Evolutionary conservation across 2,113 vertebrate species (phyloP).

Genomic region (Pseudorhombus dupliciocellatus): DNA sequence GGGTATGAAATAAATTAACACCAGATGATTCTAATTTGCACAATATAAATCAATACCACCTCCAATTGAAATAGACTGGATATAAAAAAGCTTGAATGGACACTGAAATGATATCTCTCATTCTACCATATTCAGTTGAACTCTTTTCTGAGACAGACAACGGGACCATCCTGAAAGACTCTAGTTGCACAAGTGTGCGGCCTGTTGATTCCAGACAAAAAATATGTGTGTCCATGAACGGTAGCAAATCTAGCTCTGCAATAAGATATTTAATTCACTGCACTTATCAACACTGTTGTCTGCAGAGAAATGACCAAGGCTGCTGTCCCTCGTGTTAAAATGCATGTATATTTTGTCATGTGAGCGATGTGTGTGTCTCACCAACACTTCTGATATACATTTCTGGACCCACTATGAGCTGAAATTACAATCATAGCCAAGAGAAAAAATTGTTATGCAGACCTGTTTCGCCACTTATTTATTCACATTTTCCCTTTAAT

Average conservation of each 20-base stretch:
- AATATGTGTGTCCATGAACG: neutral
- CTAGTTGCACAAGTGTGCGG: neutral
- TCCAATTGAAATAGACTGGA: too few relatives aligned
- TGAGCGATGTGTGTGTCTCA: too few relatives aligned
- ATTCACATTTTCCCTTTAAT: slow-evolving; percentile 1
- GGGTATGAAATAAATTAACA: neutral
- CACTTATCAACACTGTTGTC: too few relatives aligned
- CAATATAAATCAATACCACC: too few relatives aligned
- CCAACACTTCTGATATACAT: neutral
- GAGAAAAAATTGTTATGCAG: neutral
- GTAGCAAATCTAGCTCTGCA: neutral
- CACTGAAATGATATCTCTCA: neutral
- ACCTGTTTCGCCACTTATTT: neutral
- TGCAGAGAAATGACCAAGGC: neutral
- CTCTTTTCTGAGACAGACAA: neutral
- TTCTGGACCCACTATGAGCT: neutral
- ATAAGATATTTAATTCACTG: neutral
- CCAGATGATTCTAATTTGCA: neutral
- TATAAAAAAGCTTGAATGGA: too few relatives aligned
- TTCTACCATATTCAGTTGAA: neutral
- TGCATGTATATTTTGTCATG: too few relatives aligned
- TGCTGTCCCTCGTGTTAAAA: neutral
- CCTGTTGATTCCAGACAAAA: slow-evolving; percentile 3
- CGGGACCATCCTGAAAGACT: neutral
- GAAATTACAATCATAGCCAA: neutral